Evolutionary conservation across 2,888 invertebrate species (phyloP).

Genomic region (Cephus runcator): DNA sequence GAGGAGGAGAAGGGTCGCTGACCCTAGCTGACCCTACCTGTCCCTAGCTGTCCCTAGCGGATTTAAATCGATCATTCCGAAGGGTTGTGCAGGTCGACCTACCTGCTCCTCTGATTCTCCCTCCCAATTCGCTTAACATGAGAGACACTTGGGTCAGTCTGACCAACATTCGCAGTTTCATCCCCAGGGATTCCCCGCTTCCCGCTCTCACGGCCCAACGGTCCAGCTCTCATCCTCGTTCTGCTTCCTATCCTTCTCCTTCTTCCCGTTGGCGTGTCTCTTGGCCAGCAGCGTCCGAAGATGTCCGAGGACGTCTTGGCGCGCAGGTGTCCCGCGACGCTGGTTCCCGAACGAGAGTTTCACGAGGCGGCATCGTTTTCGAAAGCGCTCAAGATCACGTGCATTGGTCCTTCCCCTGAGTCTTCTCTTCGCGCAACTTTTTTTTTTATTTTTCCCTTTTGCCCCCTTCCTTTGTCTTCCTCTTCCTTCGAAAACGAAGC

Average conservation of each 20-base stretch:
- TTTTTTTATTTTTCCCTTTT: conserved; percentile 1
- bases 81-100: conserved; percentile 13
- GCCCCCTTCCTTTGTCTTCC: background rate
- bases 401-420: conserved; percentile 3
- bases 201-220: background rate
- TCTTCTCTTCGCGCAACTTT: background rate
- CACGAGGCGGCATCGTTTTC: conserved; percentile 13
- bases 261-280: conserved; percentile 2
- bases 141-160: background rate
- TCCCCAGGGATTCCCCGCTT: background rate
- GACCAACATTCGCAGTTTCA: background rate
- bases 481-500: conserved; percentile 6
- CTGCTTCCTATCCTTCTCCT: conserved; percentile 11
- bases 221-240: conserved; percentile 21
- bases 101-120: conserved; percentile 9
- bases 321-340: conserved; percentile 48
- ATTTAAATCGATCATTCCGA: conserved; percentile 1
- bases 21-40: background rate
- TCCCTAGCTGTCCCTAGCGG: background rate
- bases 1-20: conserved; percentile 16
- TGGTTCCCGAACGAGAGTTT: conserved; percentile 47
- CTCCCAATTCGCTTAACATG: background rate
- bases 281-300: conserved; percentile 6
- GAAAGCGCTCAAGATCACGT: conserved; percentile 5
- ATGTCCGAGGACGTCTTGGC: conserved; percentile 32